Evolutionary conservation across 2,797 vertebrate genomes (phyloP), one percentile per base, ranked within the genome.

Genomic region (Chiloscyllium punctatum): DNA sequence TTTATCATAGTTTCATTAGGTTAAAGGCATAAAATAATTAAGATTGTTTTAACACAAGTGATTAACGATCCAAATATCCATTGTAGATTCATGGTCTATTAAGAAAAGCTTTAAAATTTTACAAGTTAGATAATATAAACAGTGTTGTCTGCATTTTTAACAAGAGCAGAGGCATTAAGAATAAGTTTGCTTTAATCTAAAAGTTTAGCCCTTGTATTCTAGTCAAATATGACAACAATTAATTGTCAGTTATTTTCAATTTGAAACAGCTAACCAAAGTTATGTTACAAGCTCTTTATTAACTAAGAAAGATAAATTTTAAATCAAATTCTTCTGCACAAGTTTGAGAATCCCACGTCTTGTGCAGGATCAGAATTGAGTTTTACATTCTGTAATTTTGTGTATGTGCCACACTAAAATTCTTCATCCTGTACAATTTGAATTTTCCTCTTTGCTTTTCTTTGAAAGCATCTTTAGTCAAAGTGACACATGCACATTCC

Each of bases 91-190:
- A 66, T 90, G 30, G 23, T 91, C 4, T 37, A 91, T 68, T 23
- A n/a, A 91, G 88, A 91, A 91, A 68, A 91, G 8, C 33, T 91
- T 66, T 90, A n/a, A 37, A 68, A n/a, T 66, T 66, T 57, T 91
- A 57, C 33, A n/a, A n/a, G 33, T 66, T 7, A 66, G 8, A 53
- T 48, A 42, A 48, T 53, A 53, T 25, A 88, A 53, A 88, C 42
- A 30, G 25, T 87, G 42, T 23, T 23, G 37, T 48, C 42, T 27
- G 87, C 25, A 33, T 30, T 33, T 33, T 30, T 90, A 62, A 25
- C 9, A n/a, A 79, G 74, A n/a, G 0, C 33, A 79, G 74, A 37
- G 74, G 15, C 74, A 79, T 33, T 79, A 79, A 79, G 33, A 79
- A 4, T n/a, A 37, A n/a, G 33, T n/a, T 79, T 4, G 13, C 74